phyloP scores from a whole-genome alignment of 2,797 vertebrate species.

The Galagoides demidoff region DNA sequence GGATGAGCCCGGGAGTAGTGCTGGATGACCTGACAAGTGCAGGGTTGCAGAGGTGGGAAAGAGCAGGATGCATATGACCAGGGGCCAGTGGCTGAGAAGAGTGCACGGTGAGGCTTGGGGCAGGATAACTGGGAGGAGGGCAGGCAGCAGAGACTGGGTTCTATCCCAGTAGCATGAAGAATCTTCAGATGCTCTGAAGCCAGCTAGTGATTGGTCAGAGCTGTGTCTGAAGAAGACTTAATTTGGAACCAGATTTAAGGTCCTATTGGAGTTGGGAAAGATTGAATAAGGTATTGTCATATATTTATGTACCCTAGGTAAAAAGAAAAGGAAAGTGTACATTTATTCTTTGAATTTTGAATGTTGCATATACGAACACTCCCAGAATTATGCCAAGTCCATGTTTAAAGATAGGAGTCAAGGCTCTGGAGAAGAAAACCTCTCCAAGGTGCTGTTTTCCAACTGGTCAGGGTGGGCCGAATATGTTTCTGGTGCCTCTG shows the following conservation, averaged over 20 bases:
- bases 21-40: too few relatives aligned
- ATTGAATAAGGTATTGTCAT: not conserved
- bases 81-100: not conserved
- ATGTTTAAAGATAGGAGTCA: not conserved
- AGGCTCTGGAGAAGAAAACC: not conserved
- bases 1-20: not conserved
- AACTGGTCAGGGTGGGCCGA: not conserved
- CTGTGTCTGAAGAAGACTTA: not conserved
- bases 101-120: not conserved
- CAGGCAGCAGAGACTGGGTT: not conserved
- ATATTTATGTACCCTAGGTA: not conserved
- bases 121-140: not conserved
- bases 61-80: not conserved
- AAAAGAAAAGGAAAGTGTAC: not conserved
- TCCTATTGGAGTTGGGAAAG: not conserved
- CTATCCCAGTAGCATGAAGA: not conserved
- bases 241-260: conserved; percentile 41
- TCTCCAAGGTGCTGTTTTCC: not conserved
- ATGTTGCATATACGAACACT: not conserved
- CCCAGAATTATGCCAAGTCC: not conserved
- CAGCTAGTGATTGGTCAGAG: conserved; percentile 20
- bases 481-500: not conserved
- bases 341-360: not conserved
- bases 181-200: not conserved
- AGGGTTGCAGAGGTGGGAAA: not conserved